phyloP scores from a whole-genome alignment of 2,888 invertebrate species.

The Patella caerulea region DNA sequence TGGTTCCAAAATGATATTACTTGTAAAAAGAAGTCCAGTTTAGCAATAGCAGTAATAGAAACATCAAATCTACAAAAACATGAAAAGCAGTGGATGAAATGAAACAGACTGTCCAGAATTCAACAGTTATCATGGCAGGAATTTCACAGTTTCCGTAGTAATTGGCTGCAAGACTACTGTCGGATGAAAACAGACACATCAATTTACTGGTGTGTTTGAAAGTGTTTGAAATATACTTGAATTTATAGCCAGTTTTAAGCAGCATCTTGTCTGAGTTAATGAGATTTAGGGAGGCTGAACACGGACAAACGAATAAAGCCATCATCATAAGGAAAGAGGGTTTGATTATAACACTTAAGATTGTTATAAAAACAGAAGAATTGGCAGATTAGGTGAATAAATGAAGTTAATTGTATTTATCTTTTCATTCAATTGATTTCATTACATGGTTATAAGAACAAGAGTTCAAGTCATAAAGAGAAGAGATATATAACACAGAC shows the following conservation, averaged over 20 bases:
- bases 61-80: too few species aligned
- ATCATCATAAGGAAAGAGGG: not conserved
- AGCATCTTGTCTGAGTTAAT: not conserved
- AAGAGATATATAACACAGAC: too few species aligned
- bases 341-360: constrained; percentile 1
- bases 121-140: not conserved
- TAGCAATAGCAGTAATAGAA: too few species aligned
- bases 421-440: not conserved
- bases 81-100: too few species aligned
- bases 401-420: constrained; percentile 5
- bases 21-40: too few species aligned
- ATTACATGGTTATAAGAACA: not conserved
- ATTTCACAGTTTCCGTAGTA: constrained; percentile 8
- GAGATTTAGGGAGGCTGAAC: constrained; percentile 1
- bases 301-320: not conserved
- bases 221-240: constrained; percentile 5
- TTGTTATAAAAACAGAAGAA: not conserved
- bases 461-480: too few species aligned
- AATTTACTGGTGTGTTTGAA: constrained; percentile 5
- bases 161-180: not conserved
- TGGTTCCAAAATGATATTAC: too few species aligned
- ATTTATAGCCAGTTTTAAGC: constrained; percentile 9
- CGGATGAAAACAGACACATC: constrained; percentile 7
- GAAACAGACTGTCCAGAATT: too few species aligned
- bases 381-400: constrained; percentile 8